Evolutionary conservation across 2,888 invertebrate genomes (phyloP), one percentile per base, ranked within the genome.

Genomic region (Podotricha telesiphe): DNA sequence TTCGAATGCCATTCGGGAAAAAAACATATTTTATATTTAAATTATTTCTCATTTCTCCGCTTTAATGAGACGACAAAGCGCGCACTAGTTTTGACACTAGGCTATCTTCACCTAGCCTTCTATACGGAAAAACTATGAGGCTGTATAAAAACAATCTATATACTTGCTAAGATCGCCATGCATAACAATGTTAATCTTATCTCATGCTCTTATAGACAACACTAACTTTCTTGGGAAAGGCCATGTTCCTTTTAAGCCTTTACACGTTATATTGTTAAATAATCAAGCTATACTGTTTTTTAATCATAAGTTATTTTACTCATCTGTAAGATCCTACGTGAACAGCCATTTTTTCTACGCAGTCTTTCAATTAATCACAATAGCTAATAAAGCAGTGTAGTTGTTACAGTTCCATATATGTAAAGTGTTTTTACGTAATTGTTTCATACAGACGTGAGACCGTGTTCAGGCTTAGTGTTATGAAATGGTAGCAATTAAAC

Each of bases 351-450:
- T 28, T 28, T 34, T 28, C 4, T 22, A 11, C 45, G 10, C n/a
- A 28, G n/a, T 59, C 45, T 45, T 59, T 15, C 22, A 59, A 11
- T 59, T n/a, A 42, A 59, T 28, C 13, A 59, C 59, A 59, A 59
- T 59, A 59, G 59, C 20, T 59, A 59, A 28, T 45, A 28, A 53
- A 22, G 45, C 42, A 42, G 15, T n/a, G 20, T 42, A n/a, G 0
- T 45, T 28, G 59, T 45, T 28, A 59, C 45, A 11, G 58, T 63
- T 56, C 40, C 45, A 68, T 59, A 59, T 45, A 59, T 22, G 56
- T 45, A 45, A 42, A 45, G 6, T 59, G 0, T 17, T 45, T 45
- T 45, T 59, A 45, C 45, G 45, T 59, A 59, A 59, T 10, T 42
- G 22, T 59, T 45, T 28, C 59, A 45, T 45, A 45, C 2, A 28